A percentile compares a stretch with the other conserved stretches of the same genome.
phyloP scores from a whole-genome alignment of 2,888 invertebrate species.

The Deroplatys truncata region DNA sequence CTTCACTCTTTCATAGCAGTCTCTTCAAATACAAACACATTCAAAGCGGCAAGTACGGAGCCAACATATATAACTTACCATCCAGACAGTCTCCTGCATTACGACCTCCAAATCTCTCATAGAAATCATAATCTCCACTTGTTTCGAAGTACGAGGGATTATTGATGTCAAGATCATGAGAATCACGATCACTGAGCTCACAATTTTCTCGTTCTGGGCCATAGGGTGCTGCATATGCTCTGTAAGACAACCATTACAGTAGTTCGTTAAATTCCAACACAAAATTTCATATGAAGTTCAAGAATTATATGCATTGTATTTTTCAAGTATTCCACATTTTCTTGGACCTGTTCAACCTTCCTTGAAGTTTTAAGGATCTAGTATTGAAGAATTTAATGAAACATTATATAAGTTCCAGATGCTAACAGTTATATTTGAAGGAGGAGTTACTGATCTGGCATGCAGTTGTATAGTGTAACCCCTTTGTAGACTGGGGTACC shows the following conservation, averaged over 20 bases:
- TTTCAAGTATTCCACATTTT: neutral
- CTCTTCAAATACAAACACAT: no score
- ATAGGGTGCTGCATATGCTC: conserved; percentile 56
- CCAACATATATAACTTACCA: conserved; percentile 52
- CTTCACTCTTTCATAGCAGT: no score
- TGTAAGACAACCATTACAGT: conserved; percentile 36
- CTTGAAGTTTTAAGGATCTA: no score
- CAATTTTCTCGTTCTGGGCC: conserved; percentile 73
- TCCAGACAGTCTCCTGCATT: conserved; percentile 76
- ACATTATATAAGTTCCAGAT: no score
- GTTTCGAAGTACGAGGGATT: conserved; percentile 83
- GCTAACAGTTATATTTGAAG: no score
- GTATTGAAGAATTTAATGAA: no score
- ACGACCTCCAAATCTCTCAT: conserved; percentile 71
- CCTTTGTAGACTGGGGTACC: no score
- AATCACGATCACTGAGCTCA: conserved; percentile 83
- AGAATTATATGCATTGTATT: neutral
- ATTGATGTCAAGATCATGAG: conserved; percentile 75
- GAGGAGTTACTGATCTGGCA: no score
- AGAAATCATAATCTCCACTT: conserved; percentile 78
- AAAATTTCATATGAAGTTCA: neutral
- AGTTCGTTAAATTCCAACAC: neutral
- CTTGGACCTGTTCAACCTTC: neutral
- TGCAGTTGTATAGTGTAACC: no score
- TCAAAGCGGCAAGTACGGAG: neutral